Conservation (phyloP, 2,797 vertebrate species). For the Eospalax fontanierii region DNA sequence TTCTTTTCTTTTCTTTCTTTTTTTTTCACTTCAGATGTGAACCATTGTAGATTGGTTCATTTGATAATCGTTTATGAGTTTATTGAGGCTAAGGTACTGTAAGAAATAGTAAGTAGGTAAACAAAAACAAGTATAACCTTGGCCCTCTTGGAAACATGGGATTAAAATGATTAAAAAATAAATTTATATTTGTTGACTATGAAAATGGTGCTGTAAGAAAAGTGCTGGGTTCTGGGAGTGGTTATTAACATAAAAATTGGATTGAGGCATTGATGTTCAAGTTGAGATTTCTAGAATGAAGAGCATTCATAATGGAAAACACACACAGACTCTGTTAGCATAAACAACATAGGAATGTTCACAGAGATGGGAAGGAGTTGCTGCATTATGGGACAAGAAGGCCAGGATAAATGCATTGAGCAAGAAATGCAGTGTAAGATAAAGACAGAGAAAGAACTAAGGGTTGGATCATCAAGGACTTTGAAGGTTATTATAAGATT, state of each 20-base stretch:
- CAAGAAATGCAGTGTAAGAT: not conserved
- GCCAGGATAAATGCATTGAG: not conserved
- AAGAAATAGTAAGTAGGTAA: not conserved
- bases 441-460: not conserved
- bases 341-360: not conserved
- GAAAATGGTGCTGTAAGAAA: not conserved
- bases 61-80: not conserved
- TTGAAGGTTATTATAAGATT: slow-evolving; percentile 4
- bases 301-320: not conserved
- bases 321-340: not conserved
- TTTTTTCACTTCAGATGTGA: not conserved
- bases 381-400: not conserved
- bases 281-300: slow-evolving; percentile 24
- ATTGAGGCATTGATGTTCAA: not conserved
- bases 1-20: too few relatives aligned
- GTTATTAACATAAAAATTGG: slow-evolving; percentile 13
- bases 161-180: slow-evolving; percentile 11
- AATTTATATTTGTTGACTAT: not conserved
- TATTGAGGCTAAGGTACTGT: not conserved
- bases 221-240: not conserved
- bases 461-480: not conserved
- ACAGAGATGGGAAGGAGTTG: not conserved
- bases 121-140: not conserved
- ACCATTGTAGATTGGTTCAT: not conserved
- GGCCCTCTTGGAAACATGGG: not conserved